Conservation (phyloP, 2,113 vertebrate species). For the Antigone vipio region DNA sequence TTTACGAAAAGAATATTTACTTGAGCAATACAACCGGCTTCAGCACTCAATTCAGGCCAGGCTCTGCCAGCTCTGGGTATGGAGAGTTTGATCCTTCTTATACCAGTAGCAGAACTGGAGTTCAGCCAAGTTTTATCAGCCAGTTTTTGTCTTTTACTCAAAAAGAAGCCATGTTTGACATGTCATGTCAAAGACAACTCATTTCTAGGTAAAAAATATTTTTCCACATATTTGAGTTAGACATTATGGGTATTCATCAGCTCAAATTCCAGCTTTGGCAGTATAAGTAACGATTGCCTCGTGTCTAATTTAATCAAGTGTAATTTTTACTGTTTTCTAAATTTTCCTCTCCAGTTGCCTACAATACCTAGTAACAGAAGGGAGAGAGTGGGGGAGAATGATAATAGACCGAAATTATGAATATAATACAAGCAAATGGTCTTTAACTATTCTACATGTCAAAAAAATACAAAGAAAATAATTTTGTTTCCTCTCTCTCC, state of each 20-base stretch:
- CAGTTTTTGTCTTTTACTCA: neutral
- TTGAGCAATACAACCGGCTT: fast-evolving
- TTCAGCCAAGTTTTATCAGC: neutral
- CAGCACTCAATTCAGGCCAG: neutral
- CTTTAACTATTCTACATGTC: neutral
- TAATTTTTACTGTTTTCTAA: neutral
- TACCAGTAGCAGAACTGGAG: neutral
- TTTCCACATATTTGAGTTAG: neutral
- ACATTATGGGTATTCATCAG: neutral
- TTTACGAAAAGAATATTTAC: neutral
- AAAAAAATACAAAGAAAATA: neutral
- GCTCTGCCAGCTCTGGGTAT: neutral
- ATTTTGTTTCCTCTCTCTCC: neutral
- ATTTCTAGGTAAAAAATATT: neutral
- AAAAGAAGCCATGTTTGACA: neutral
- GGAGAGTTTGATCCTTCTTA: neutral
- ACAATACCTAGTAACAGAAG: neutral
- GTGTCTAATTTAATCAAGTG: neutral
- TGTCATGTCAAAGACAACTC: neutral
- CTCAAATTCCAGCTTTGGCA: neutral
- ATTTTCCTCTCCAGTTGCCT: neutral
- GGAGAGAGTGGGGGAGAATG: neutral
- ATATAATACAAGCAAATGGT: neutral
- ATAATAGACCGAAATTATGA: neutral
- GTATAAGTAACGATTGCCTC: neutral